Conservation (phyloP, 1,140 invertebrate species). For the Lepeophtheirus salmonis region DNA sequence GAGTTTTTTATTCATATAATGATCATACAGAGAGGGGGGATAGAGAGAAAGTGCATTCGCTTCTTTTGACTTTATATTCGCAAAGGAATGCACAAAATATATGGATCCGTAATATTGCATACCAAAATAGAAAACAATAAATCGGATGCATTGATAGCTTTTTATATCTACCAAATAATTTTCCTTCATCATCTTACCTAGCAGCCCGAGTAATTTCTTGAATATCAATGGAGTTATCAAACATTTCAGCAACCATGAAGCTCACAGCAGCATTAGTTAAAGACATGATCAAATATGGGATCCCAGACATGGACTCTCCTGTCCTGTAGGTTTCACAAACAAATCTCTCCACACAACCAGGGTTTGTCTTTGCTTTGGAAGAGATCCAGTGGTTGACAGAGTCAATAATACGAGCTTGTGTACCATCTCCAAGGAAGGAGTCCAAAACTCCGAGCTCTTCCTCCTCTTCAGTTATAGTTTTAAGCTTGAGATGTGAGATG, state of each 20-base stretch:
- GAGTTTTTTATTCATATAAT: too few species aligned
- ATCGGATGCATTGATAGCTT: neutral
- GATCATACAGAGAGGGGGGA: too few species aligned
- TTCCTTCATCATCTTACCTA: slow-evolving; percentile 12
- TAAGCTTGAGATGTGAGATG: neutral
- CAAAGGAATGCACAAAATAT: too few species aligned
- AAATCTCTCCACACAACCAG: slow-evolving; percentile 16
- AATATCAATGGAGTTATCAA: slow-evolving; percentile 16
- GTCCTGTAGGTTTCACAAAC: slow-evolving; percentile 17
- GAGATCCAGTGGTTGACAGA: slow-evolving; percentile 7
- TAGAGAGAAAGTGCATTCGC: too few species aligned
- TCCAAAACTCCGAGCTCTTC: slow-evolving; percentile 7
- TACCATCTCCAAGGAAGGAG: slow-evolving; percentile 2
- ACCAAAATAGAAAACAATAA: too few species aligned
- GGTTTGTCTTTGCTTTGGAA: slow-evolving; percentile 6
- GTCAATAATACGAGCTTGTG: slow-evolving; percentile 8
- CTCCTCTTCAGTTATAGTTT: neutral
- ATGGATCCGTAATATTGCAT: too few species aligned
- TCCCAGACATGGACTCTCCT: slow-evolving; percentile 12
- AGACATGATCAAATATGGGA: slow-evolving; percentile 16
- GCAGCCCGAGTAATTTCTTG: slow-evolving; percentile 15
- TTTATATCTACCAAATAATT: neutral
- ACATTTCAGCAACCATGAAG: slow-evolving; percentile 15
- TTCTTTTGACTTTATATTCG: too few species aligned
- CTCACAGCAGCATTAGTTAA: slow-evolving; percentile 18